phyloP scores from a whole-genome alignment of 1,140 invertebrate species.

The Microvelia longipes region DNA sequence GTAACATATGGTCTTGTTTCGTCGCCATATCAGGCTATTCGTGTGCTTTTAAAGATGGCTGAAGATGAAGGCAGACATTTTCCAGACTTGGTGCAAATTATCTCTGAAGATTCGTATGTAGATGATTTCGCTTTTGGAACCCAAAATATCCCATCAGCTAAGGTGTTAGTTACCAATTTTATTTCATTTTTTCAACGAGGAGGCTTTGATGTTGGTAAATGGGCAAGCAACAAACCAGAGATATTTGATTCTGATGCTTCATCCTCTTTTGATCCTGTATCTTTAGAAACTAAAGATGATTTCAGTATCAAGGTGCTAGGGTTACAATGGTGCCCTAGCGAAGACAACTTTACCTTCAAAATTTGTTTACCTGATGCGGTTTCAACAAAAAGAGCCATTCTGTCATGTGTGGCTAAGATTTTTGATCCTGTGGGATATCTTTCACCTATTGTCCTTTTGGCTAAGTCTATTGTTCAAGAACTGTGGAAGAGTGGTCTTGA shows the following conservation, averaged over 20 bases:
- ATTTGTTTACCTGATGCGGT: neutral
- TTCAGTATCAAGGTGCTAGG: neutral
- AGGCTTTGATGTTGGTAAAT: neutral
- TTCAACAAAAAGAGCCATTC: slow-evolving; percentile 18
- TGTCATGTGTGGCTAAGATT: slow-evolving; percentile 20
- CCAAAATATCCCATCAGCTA: neutral
- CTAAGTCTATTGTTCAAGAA: slow-evolving; percentile 23
- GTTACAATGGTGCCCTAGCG: neutral
- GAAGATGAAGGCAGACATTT: neutral
- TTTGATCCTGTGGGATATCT: slow-evolving; percentile 28
- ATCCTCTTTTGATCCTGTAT: neutral
- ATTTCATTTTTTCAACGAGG: neutral
- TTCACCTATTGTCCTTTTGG: slow-evolving; percentile 18
- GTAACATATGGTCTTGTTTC: neutral
- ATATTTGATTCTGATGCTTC: neutral
- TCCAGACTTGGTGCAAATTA: neutral
- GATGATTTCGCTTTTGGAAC: neutral
- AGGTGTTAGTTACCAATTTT: neutral
- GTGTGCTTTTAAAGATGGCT: neutral
- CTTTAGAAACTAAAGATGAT: neutral
- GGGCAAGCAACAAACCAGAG: neutral
- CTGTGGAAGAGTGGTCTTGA: slow-evolving; percentile 21
- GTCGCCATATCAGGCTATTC: neutral
- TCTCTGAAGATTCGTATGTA: neutral
- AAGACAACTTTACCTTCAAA: neutral